Base-by-base conservation (phyloP, 2,888 invertebrate species). In the Scaptodrosophila latifasciaeformis region DNA sequence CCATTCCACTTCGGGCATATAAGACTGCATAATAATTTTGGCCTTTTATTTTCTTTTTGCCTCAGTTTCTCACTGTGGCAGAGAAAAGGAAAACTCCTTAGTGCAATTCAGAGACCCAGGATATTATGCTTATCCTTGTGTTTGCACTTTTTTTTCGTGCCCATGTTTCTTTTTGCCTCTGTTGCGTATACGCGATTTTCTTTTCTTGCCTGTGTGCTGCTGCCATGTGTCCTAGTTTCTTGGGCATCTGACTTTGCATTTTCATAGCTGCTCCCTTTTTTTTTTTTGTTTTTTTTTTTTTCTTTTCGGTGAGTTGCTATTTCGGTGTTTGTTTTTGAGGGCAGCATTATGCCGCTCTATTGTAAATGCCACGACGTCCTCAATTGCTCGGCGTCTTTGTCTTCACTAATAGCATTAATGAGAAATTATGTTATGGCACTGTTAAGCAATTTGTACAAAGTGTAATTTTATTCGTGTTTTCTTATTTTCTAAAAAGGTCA, bases 391-490 rank as follows among this genome's bases (percentile, higher is more conserved):
- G 17, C 24, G 24, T 7, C 24, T 37, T 72, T 76, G 70, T 54
- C 60, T 47, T 54, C 47, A 3, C 12, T 10, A 10, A 12, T 21
- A 65, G 56, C 71, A 51, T 63, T 81, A 81, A 75, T 75, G 69
- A 71, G 81, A 79, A 79, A 66, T 79, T 65, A 81, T 75, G 79
- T 81, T 76, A 75, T 63, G 62, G 62, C 64, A 56, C 76, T 81
- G 81, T 71, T 66, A 78, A 57, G 54, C 46, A 47, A 40, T 34
- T 47, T 37, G 24, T 51, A 51, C 49, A 51, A 46, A 49, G 47
- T 18, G 30, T 37, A 21, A 2, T 1, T 21, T 24, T 43, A n/a
- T 29, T 21, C 15, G 12, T 30, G 30, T 35, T 35, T 5, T 37
- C 10, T 37, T n/a, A n/a, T n/a, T n/a, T n/a, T n/a, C n/a, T n/a